Percentiles rank a stretch among this genome's conserved stretches.
phyloP scores from a whole-genome alignment of 2,113 vertebrate genomes.

The Siniperca chuatsi region DNA sequence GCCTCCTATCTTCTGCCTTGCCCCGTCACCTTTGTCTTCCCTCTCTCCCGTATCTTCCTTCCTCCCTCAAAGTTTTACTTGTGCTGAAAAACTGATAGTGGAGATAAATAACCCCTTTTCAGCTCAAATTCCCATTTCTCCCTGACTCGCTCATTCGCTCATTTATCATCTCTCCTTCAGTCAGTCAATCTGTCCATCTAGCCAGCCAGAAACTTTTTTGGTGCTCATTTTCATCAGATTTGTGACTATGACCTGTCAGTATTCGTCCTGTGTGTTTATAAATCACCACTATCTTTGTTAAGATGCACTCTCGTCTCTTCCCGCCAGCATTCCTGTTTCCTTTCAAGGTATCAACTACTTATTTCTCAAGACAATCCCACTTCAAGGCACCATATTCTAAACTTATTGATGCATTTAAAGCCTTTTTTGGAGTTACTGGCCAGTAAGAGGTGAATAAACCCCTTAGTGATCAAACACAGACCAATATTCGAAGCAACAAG shows the following conservation, averaged over 20 bases:
- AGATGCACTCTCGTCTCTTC: neutral
- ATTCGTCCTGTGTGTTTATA: slow-evolving; percentile 19
- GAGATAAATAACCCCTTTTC: slow-evolving; percentile 35
- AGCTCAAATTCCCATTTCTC: slow-evolving; percentile 25
- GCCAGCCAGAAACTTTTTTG: slow-evolving; percentile 22
- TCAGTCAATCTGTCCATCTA: slow-evolving; percentile 47
- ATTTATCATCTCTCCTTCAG: slow-evolving; percentile 35
- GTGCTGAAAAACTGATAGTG: slow-evolving; percentile 11
- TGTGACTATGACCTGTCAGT: slow-evolving; percentile 29
- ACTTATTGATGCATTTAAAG: neutral
- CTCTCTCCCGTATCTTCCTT: slow-evolving; percentile 8
- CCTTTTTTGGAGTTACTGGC: neutral
- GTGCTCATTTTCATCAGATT: slow-evolving; percentile 36
- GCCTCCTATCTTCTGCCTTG: slow-evolving; percentile 9
- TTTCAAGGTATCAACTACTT: slow-evolving; percentile 24
- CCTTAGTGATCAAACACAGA: neutral
- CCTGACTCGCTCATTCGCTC: slow-evolving; percentile 1
- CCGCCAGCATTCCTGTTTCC: neutral
- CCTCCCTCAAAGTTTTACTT: neutral
- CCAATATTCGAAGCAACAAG: neutral
- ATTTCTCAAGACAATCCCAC: neutral
- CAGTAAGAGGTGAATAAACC: neutral
- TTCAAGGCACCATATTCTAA: neutral
- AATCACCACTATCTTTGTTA: slow-evolving; percentile 42
- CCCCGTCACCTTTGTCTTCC: neutral